Conservation (phyloP, 92 coral and sea anemone genomes). For the Porites cylindrica region DNA sequence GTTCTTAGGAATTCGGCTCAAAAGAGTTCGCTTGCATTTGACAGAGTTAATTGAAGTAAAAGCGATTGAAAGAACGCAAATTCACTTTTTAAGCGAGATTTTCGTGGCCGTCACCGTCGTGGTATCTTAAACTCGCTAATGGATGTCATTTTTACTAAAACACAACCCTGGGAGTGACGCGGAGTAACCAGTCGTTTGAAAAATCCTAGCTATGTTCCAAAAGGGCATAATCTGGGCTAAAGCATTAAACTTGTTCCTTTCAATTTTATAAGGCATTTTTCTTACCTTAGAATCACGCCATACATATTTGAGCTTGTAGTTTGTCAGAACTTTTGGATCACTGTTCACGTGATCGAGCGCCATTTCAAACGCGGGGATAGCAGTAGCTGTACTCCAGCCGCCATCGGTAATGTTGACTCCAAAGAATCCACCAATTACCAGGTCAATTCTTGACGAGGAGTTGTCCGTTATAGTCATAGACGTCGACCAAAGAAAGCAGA, state of each 20-base stretch:
- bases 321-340: constrained; percentile 60
- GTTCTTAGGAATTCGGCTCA: no score
- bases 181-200: no score
- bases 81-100: no score
- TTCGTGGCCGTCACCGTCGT: no score
- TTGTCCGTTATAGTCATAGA: not conserved
- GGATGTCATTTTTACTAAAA: no score
- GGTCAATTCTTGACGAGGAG: constrained; percentile 21
- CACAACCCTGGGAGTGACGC: no score
- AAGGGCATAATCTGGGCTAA: not conserved
- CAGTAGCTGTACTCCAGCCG: constrained; percentile 70
- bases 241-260: not conserved
- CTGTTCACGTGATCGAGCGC: constrained; percentile 77
- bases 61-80: no score
- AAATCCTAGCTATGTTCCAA: no score
- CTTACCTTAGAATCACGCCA: constrained; percentile 79
- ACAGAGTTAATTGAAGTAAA: no score
- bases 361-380: constrained; percentile 71
- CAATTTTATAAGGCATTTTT: no score
- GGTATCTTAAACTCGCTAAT: no score
- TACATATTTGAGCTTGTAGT: constrained; percentile 57
- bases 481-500: constrained; percentile 1
- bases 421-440: constrained; percentile 77
- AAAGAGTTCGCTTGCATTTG: no score
- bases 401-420: constrained; percentile 60